Percentiles rank a stretch among this genome's conserved stretches.
Conservation (phyloP, 2,888 invertebrate genomes). For the Macrosiphum euphorbiae region DNA sequence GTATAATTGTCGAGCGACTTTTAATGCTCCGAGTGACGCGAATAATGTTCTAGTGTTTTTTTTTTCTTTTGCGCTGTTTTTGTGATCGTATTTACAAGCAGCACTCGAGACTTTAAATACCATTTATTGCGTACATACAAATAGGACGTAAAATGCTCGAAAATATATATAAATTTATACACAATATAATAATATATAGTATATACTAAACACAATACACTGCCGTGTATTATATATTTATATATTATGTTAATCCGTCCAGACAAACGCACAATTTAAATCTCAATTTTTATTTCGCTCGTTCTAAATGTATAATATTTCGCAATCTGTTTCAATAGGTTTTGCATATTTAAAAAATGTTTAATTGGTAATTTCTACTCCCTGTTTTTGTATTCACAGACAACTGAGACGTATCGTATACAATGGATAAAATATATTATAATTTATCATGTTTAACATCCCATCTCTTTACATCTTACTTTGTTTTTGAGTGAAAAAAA, state of each 20-base stretch:
- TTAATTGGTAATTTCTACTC: neutral
- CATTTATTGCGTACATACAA: neutral
- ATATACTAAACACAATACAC: neutral
- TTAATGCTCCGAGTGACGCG: neutral
- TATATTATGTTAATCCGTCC: neutral
- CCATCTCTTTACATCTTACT: neutral
- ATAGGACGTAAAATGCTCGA: neutral
- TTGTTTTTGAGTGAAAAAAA: neutral
- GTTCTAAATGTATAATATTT: neutral
- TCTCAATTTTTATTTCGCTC: neutral
- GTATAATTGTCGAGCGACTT: neutral
- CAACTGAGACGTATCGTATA: neutral
- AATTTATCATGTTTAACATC: neutral
- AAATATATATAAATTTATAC: neutral
- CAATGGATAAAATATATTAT: neutral
- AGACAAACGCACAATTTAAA: neutral
- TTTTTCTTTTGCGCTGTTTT: neutral
- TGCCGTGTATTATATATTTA: neutral
- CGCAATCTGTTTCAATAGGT: neutral
- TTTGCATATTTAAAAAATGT: neutral
- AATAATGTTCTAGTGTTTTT: slow-evolving; percentile 16
- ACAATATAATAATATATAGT: neutral
- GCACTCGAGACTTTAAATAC: neutral
- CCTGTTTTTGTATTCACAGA: neutral
- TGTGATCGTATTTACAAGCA: neutral